phyloP scores from a whole-genome alignment of 2,888 invertebrate species.

The Atrina japonica region DNA sequence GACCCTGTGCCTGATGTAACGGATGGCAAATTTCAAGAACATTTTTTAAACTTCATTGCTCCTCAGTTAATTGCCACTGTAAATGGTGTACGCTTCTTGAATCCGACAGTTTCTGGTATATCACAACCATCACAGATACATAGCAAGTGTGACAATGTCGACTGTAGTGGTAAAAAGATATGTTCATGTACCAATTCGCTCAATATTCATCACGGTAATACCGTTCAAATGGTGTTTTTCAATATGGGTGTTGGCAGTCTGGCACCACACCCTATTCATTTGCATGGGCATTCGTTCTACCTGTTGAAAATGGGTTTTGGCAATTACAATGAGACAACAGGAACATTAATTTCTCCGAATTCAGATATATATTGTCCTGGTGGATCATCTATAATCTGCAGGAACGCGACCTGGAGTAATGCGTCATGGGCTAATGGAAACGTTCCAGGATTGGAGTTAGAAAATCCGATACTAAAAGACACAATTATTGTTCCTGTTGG shows the following conservation, averaged over 20 bases:
- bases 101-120: constrained; percentile 56
- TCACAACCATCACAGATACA: constrained; percentile 59
- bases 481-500: constrained; percentile 69
- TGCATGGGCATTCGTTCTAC: constrained; percentile 76
- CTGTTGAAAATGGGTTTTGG: constrained; percentile 73
- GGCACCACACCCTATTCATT: constrained; percentile 72
- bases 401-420: constrained; percentile 61
- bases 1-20: too few species aligned
- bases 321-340: constrained; percentile 38
- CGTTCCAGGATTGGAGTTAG: constrained; percentile 55
- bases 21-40: too few species aligned
- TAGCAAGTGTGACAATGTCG: constrained; percentile 57
- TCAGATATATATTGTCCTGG: constrained; percentile 47
- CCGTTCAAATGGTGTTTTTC: constrained; percentile 70
- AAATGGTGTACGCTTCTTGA: constrained; percentile 59
- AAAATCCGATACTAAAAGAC: constrained; percentile 63
- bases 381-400: constrained; percentile 39
- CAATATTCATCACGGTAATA: constrained; percentile 57
- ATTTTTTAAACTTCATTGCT: constrained; percentile 72
- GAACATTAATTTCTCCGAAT: constrained; percentile 25
- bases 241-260: constrained; percentile 63
- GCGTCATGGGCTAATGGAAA: constrained; percentile 53
- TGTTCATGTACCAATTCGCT: constrained; percentile 66
- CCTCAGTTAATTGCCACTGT: constrained; percentile 64
- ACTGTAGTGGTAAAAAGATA: constrained; percentile 33